A percentile compares a stretch with the other conserved stretches of the same genome.
These are phyloP conservation scores for Apis cerana DNA, from an alignment of 1,140 invertebrate genomes.

Conservation along the genomic window DNA sequence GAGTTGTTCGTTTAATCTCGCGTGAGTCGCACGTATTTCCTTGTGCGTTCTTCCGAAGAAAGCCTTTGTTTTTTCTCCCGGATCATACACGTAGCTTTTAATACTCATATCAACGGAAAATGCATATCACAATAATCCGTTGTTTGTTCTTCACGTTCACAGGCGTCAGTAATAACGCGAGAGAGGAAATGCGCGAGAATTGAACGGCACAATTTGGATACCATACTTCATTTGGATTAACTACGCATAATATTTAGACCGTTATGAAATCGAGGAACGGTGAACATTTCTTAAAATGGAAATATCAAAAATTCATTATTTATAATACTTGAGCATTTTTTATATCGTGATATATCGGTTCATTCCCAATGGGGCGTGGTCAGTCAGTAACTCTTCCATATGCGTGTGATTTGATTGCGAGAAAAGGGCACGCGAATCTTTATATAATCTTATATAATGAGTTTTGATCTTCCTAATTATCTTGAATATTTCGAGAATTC, in stretches of 20 bases:
- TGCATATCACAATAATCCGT: conserved; percentile 41
- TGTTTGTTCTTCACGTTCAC: conserved; percentile 34
- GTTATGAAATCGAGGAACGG: conserved; percentile 28
- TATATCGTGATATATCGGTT: conserved; percentile 23
- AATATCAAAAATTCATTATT: not conserved
- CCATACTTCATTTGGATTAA: conserved; percentile 39
- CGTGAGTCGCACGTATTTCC: conserved; percentile 76
- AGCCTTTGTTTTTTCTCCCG: conserved; percentile 26
- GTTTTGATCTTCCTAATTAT: conserved; percentile 10
- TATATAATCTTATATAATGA: conserved; percentile 23
- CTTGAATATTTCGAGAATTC: not conserved
- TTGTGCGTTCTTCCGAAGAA: conserved; percentile 54
- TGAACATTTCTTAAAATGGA: conserved; percentile 18
- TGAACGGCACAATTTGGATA: conserved; percentile 30
- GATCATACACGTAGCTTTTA: conserved; percentile 28
- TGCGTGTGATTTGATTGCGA: conserved; percentile 44
- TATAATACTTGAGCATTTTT: not conserved
- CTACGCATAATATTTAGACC: conserved; percentile 34
- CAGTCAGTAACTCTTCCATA: conserved; percentile 39
- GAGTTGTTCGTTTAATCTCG: conserved; percentile 78
- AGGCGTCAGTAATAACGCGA: conserved; percentile 15
- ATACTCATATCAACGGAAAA: conserved; percentile 31
- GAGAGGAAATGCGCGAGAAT: conserved; percentile 20
- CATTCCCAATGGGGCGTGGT: conserved; percentile 45
- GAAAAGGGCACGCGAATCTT: conserved; percentile 21